Base-by-base conservation (phyloP, 2,888 invertebrate species). In the Morpho helenor region DNA sequence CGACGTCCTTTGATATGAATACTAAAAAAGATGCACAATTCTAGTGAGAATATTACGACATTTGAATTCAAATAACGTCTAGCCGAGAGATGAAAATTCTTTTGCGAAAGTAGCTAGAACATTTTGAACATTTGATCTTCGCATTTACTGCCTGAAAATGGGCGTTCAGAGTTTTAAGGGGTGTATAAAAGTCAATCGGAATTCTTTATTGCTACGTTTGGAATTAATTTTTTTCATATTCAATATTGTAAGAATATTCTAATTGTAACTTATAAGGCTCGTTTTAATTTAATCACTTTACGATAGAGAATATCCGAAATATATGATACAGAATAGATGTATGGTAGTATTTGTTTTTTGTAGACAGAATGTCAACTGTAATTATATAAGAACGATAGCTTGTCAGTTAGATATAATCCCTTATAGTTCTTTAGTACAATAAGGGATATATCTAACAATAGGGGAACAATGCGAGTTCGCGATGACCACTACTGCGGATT, bases 71-170 rank as follows among this genome's bases (percentile, higher is more conserved):
- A 45, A 52, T 44, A 52, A 52, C n/a, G 44, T 52, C 39, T 16
- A 22, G 47, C 46, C 41, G 9, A 53, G 41, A 53, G 47, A 41
- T 41, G 53, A 23, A 53, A 41, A 53, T 47, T 53, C 53, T 53
- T 52, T 47, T 53, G 41, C 8, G 47, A 23, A 53, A 47, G 41
- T 3, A 47, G 23, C 53, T 8, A 31, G 31, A 31, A 45, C 45
- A 39, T 47, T 53, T 23, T 47, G 47, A 39, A 53, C 41, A 47
- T 53, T 53, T 41, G 47, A 53, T 53, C 41, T 22, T 42, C 54
- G n/a, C 47, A n/a, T 48, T 48, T 47, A 54, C 42, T 41, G 31
- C 23, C 42, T 54, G 42, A n/a, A 54, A 54, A 54, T 9, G 47
- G 47, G 46, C 46, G 23, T 53, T 53, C 53, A 7, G 40, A 54